Base-by-base conservation (phyloP, 1,140 invertebrate species). In the Lepidurus apus region DNA sequence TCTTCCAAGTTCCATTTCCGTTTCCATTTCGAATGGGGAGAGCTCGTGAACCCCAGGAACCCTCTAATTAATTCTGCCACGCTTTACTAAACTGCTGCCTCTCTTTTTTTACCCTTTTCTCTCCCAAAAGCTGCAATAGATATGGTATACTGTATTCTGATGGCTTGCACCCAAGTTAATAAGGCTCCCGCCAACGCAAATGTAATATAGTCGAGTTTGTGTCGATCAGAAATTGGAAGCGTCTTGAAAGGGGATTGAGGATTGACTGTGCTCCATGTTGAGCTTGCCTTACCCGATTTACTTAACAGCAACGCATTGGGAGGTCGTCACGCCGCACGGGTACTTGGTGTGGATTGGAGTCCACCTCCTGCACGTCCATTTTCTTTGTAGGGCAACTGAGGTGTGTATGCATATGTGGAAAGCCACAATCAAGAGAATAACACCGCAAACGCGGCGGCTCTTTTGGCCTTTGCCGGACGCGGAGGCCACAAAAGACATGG, bases 401-500 rank as follows among this genome's bases (percentile, higher is more conserved):
- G 53, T 65, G 13, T 65, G 21, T 65, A 21, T 21, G 53, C 21
- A 65, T 65, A 65, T 65, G 53, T 13, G 53, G 17, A 21, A 65
- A 65, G 53, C 53, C 4, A 65, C 53, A 65, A 65, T 21, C 53
- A 65, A 65, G 53, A 21, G 53, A 65, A 65, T 65, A 65, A 65
- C 21, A 65, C 53, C 53, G 53, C 9, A 65, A 21, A 13, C 17
- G 53, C 53, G 53, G 53, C 53, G 53, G 53, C 53, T 65, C 53
- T 65, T 65, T 65, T 65, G 53, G 53, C 53, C 53, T 65, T 65
- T 65, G 53, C 53, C 53, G 53, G 53, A 65, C 53, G 53, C 53
- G 53, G 53, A 65, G 13, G 17, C 53, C 13, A 65, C 53, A 65
- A 65, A 65, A 65, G 53, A 65, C 53, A 65, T 65, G 53, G 53